Conservation (phyloP, 2,888 invertebrate genomes). For the Cotesia congregata region DNA sequence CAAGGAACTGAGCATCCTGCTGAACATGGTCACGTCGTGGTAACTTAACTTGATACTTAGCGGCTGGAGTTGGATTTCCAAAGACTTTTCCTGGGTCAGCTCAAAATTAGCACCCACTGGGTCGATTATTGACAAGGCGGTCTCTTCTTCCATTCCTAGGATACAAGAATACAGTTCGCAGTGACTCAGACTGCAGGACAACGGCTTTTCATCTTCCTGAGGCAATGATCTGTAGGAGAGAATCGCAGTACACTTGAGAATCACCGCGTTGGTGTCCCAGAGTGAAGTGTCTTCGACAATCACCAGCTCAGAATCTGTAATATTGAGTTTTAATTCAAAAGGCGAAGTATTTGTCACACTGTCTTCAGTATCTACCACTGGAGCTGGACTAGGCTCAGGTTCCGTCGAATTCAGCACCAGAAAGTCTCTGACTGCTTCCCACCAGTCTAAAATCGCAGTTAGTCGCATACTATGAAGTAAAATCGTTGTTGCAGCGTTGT, state of each 20-base stretch:
- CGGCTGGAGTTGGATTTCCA: constrained; percentile 78
- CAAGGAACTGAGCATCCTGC: constrained; percentile 88
- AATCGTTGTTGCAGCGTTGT: constrained; percentile 85
- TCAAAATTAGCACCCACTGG: constrained; percentile 88
- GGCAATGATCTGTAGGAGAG: constrained; percentile 81
- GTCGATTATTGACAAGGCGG: constrained; percentile 94
- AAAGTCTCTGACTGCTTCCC: constrained; percentile 87
- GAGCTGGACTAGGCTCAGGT: constrained; percentile 59
- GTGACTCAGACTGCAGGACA: constrained; percentile 89
- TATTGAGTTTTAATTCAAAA: constrained; percentile 90
- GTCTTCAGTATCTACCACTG: constrained; percentile 49
- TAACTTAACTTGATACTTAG: constrained; percentile 91
- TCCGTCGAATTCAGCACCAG: constrained; percentile 73
- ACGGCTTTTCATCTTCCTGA: constrained; percentile 78
- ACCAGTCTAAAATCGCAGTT: constrained; percentile 95
- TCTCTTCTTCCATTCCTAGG: constrained; percentile 91
- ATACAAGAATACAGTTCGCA: constrained; percentile 95
- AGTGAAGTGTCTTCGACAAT: constrained; percentile 91
- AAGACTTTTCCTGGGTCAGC: constrained; percentile 70
- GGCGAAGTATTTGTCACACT: constrained; percentile 65
- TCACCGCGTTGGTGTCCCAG: constrained; percentile 93
- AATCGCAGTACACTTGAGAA: constrained; percentile 91
- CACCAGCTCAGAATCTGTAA: constrained; percentile 95
- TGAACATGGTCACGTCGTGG: constrained; percentile 93
- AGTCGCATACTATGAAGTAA: constrained; percentile 94